These are phyloP conservation scores for Cuculus canorus DNA, from an alignment of 2,797 vertebrate genomes.

Conservation along the genomic window DNA sequence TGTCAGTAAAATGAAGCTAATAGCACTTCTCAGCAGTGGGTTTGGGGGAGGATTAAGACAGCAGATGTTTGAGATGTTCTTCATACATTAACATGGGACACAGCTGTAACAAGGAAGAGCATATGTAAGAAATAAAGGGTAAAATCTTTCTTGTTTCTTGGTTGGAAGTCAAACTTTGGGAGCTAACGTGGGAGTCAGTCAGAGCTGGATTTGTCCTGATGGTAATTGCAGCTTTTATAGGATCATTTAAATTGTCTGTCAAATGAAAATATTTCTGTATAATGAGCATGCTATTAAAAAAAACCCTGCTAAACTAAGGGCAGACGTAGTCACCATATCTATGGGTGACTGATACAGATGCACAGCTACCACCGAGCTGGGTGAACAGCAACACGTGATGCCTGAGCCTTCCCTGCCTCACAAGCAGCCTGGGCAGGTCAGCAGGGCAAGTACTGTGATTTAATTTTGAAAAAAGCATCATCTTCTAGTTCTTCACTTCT, in stretches of 20 bases:
- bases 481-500: constrained; percentile 41
- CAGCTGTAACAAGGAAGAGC: neutral
- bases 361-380: neutral
- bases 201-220: constrained; percentile 68
- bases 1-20: neutral
- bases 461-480: constrained; percentile 10
- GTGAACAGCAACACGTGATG: neutral
- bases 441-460: neutral
- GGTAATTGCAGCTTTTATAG: constrained; percentile 69
- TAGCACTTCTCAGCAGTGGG: neutral
- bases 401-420: neutral
- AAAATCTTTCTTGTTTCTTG: constrained; percentile 25
- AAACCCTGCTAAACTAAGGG: constrained; percentile 45
- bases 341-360: neutral
- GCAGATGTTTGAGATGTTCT: neutral
- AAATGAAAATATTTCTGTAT: constrained; percentile 73
- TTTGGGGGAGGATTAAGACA: constrained; percentile 1
- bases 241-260: constrained; percentile 72
- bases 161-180: constrained; percentile 44
- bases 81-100: neutral
- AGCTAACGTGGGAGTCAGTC: constrained; percentile 64
- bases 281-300: constrained; percentile 71
- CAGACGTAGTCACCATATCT: constrained; percentile 54
- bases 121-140: neutral
- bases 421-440: neutral